A percentile compares a stretch with the other conserved stretches of the same genome.
These are phyloP conservation scores for Volucella inanis DNA, from an alignment of 2,888 invertebrate genomes.

Conservation along the genomic window DNA sequence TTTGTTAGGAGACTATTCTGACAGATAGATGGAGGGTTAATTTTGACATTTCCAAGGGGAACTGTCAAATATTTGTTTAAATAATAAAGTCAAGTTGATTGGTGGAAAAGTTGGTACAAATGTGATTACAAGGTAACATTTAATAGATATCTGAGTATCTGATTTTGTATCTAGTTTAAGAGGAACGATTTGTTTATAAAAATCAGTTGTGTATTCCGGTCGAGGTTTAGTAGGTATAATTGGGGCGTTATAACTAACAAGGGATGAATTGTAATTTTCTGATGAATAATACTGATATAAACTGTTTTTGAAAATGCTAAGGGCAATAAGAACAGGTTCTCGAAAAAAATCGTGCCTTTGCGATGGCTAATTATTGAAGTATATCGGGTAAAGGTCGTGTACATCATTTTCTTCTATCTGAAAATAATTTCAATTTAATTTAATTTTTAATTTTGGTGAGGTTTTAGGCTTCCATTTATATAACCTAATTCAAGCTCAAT, in stretches of 20 bases:
- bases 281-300: slow-evolving; percentile 46
- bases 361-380: background rate
- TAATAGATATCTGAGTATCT: slow-evolving; percentile 15
- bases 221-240: slow-evolving; percentile 24
- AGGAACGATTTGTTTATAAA: slow-evolving; percentile 33
- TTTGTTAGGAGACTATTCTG: slow-evolving; percentile 23
- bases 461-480: too few species aligned
- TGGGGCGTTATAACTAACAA: slow-evolving; percentile 40
- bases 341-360: background rate
- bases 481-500: too few species aligned
- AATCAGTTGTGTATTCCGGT: slow-evolving; percentile 54
- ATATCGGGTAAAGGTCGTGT: slow-evolving; percentile 9
- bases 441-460: too few species aligned
- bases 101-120: slow-evolving; percentile 14
- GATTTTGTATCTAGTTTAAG: background rate
- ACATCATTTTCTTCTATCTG: background rate
- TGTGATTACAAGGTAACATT: slow-evolving; percentile 54
- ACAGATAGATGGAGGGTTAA: slow-evolving; percentile 37
- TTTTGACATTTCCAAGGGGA: slow-evolving; percentile 58
- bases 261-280: slow-evolving; percentile 55
- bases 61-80: slow-evolving; percentile 55
- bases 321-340: slow-evolving; percentile 24
- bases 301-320: slow-evolving; percentile 35
- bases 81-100: background rate
- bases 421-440: too few species aligned